phyloP scores from a whole-genome alignment of 2,113 vertebrate species.

The Thalassarche chlororhynchos region DNA sequence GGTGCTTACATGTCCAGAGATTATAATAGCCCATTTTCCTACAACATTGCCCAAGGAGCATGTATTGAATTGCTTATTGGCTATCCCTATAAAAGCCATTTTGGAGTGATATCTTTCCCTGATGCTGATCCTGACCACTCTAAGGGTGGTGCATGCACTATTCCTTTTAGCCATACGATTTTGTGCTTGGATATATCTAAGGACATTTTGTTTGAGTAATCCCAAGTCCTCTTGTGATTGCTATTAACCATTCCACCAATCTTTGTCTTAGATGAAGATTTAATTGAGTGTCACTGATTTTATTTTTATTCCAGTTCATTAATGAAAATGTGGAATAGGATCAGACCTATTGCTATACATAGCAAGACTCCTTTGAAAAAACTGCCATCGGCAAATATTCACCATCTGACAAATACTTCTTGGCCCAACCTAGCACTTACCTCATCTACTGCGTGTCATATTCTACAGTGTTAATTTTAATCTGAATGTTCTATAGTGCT shows the following conservation, averaged over 20 bases:
- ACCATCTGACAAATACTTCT: background rate
- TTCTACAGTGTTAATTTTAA: background rate
- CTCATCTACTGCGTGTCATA: background rate
- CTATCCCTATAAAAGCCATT: background rate
- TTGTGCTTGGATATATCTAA: background rate
- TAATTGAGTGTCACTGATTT: background rate
- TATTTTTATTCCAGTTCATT: background rate
- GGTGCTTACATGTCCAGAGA: background rate
- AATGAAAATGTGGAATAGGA: background rate
- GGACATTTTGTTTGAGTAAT: background rate
- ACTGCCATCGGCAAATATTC: background rate
- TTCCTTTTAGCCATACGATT: background rate
- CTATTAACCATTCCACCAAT: background rate
- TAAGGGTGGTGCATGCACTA: background rate
- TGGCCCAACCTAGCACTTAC: background rate
- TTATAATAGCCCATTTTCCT: background rate
- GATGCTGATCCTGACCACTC: background rate
- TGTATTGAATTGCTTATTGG: background rate
- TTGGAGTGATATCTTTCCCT: background rate
- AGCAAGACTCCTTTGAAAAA: background rate
- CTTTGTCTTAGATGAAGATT: background rate
- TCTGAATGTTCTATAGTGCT: background rate
- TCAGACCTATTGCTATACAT: background rate
- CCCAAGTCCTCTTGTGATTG: background rate
- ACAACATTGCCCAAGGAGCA: background rate